Conservation (phyloP, 2,797 vertebrate genomes). For the Acridotheres tristis region DNA sequence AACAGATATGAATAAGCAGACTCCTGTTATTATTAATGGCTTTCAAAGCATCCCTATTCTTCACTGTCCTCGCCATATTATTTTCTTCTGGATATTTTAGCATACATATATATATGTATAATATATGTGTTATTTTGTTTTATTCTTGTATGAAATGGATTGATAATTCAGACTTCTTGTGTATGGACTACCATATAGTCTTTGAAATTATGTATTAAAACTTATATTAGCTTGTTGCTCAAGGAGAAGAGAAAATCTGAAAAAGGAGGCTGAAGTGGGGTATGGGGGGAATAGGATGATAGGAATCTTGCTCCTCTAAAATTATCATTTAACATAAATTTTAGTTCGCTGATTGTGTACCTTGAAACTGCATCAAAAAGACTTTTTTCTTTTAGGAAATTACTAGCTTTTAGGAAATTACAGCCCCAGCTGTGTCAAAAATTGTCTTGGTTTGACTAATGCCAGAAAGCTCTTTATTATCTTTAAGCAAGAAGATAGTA, state of each 20-base stretch:
- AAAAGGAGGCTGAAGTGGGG: neutral
- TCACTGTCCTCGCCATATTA: neutral
- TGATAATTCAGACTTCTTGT: neutral
- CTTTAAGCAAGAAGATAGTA: neutral
- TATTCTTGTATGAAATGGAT: neutral
- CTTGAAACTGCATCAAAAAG: neutral
- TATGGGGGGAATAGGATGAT: neutral
- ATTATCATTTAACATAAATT: neutral
- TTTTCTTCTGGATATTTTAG: neutral
- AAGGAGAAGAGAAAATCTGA: neutral
- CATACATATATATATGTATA: neutral
- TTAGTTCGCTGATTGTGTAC: neutral
- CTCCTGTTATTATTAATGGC: neutral
- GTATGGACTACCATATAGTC: neutral
- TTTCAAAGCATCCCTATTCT: neutral
- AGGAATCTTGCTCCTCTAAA: neutral
- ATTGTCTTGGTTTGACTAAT: neutral
- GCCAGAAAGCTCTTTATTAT: neutral
- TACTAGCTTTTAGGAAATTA: neutral
- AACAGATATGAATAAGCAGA: neutral
- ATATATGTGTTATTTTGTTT: neutral
- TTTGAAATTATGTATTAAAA: neutral
- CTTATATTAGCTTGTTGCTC: neutral
- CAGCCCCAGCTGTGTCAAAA: neutral
- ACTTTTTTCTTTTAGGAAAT: neutral